Conservation (phyloP, 92 coral and sea anemone species). For the Plumapathes pennacea region DNA sequence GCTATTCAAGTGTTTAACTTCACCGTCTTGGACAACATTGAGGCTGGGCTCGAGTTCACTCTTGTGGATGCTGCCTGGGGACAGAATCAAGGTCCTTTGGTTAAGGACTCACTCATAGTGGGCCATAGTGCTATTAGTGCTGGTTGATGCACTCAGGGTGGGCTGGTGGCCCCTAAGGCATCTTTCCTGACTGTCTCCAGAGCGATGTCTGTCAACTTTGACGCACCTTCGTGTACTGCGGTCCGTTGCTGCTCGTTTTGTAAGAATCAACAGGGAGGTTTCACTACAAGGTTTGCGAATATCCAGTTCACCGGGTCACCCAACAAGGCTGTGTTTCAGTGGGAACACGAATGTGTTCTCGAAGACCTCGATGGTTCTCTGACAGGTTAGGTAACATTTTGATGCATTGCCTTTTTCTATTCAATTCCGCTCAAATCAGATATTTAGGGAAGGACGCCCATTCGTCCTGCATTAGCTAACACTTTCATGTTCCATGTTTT, state of each 20-base stretch:
- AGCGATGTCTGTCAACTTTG: constrained; percentile 76
- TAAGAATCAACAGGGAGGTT: constrained; percentile 66
- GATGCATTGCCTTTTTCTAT: no score
- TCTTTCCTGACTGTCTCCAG: constrained; percentile 70
- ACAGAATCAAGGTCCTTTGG: constrained; percentile 47
- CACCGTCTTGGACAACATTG: constrained; percentile 68
- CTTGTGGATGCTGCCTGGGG: constrained; percentile 75
- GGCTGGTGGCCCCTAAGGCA: constrained; percentile 68
- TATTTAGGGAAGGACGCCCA: no score
- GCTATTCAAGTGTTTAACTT: constrained; percentile 78
- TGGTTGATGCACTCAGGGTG: constrained; percentile 70
- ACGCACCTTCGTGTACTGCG: constrained; percentile 54
- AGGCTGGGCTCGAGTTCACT: constrained; percentile 83
- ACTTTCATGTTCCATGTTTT: no score
- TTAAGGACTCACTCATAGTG: constrained; percentile 73
- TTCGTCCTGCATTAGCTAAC: no score
- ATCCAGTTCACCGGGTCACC: constrained; percentile 52
- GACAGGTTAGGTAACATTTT: constrained; percentile 85
- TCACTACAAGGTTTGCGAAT: constrained; percentile 63
- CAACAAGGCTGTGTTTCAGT: constrained; percentile 69
- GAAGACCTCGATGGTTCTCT: constrained; percentile 82
- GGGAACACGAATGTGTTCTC: constrained; percentile 83
- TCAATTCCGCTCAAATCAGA: no score
- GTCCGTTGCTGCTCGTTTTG: constrained; percentile 86
- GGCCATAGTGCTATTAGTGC: constrained; percentile 73